These are phyloP conservation scores for Paralichthys olivaceus DNA, from an alignment of 2,113 vertebrate species.

Conservation along the genomic window DNA sequence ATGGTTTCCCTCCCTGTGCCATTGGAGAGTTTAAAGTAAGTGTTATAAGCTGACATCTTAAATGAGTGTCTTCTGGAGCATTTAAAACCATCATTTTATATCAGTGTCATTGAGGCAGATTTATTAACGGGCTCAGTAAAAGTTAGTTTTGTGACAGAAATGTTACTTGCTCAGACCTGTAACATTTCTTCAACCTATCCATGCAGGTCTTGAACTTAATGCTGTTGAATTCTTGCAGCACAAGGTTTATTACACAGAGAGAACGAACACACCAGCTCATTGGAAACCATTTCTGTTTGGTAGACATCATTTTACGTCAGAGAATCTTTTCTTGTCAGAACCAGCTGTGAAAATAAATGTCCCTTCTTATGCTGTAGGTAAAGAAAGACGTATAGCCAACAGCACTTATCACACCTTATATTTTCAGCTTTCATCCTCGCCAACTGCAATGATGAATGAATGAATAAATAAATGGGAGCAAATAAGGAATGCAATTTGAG, in stretches of 20 bases:
- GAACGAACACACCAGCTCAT: background rate
- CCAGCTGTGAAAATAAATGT: no score
- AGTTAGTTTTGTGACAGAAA: background rate
- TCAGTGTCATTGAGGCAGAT: no score
- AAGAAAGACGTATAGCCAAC: background rate
- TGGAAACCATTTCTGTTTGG: background rate
- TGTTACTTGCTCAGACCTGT: background rate
- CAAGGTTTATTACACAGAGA: background rate
- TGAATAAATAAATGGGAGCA: background rate
- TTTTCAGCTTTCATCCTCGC: background rate
- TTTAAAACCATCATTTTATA: no score
- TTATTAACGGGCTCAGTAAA: no score
- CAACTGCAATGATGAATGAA: background rate
- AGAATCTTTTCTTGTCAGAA: no score
- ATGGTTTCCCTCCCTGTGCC: no score
- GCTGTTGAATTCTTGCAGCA: background rate
- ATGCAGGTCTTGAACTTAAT: background rate
- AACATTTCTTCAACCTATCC: no score
- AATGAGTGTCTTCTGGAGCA: no score
- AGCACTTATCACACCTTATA: background rate
- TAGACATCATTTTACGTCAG: no score
- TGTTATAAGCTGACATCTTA: no score
- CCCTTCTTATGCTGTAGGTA: background rate
- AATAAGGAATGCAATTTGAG: background rate
- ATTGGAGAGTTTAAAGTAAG: no score